phyloP scores from a whole-genome alignment of 2,888 invertebrate genomes.

The Leptinotarsa juncta region DNA sequence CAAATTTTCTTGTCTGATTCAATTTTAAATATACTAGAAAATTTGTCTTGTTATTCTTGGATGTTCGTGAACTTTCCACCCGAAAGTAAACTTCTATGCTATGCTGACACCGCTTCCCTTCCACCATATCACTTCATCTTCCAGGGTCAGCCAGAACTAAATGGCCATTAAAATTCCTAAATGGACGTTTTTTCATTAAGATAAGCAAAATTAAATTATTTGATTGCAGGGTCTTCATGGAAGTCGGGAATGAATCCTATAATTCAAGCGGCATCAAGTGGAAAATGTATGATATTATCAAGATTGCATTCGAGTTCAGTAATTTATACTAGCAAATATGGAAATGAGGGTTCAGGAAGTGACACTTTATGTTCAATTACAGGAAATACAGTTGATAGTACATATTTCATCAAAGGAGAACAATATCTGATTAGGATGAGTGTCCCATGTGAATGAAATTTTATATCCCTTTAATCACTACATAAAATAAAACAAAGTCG shows the following conservation, averaged over 20 bases:
- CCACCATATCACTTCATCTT: neutral
- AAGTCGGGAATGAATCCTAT: constrained; percentile 20
- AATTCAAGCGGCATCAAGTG: constrained; percentile 29
- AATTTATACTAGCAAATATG: constrained; percentile 33
- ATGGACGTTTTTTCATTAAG: constrained; percentile 34
- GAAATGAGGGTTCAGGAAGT: constrained; percentile 28
- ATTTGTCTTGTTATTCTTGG: neutral
- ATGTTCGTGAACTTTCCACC: neutral
- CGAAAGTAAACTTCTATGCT: neutral
- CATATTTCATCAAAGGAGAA: constrained; percentile 4
- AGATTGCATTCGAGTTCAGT: constrained; percentile 32
- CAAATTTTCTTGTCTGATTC: too few relatives aligned
- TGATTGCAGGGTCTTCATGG: constrained; percentile 10
- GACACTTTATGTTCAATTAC: constrained; percentile 15
- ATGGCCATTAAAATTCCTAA: constrained; percentile 12
- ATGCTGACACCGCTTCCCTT: neutral
- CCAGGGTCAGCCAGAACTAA: constrained; percentile 1
- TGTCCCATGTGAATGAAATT: too few relatives aligned
- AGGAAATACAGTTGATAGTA: constrained; percentile 31
- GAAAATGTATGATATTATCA: constrained; percentile 28
- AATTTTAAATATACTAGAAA: too few relatives aligned
- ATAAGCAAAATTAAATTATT: constrained; percentile 35
- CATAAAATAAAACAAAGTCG: too few relatives aligned
- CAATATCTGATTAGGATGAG: neutral
- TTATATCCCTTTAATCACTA: too few relatives aligned